phyloP scores from a whole-genome alignment of 2,888 invertebrate genomes.

The Orthonevra nobilis region DNA sequence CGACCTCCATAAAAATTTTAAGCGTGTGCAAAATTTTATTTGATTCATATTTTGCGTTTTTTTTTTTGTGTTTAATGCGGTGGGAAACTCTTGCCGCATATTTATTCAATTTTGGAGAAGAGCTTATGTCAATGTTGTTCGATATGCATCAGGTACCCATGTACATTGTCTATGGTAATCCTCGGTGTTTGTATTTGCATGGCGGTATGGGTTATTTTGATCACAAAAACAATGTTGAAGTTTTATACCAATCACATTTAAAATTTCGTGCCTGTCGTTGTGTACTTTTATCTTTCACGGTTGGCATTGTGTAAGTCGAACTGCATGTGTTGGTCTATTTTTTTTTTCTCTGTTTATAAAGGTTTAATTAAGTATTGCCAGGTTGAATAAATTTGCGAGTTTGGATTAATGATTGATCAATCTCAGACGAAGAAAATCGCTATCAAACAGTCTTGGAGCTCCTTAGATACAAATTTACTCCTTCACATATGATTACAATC shows the following conservation, averaged over 20 bases:
- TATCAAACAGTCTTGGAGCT: too few species aligned
- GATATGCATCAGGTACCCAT: too few species aligned
- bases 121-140: constrained; percentile 34
- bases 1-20: constrained; percentile 31
- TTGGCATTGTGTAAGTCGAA: constrained; percentile 6
- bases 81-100: constrained; percentile 36
- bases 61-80: neutral
- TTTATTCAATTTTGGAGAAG: constrained; percentile 50
- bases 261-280: neutral
- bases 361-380: constrained; percentile 46
- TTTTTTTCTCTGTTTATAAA: neutral
- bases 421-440: too few species aligned
- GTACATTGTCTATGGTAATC: neutral
- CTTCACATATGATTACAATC: constrained; percentile 5
- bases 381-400: neutral
- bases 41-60: constrained; percentile 4
- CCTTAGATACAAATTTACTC: constrained; percentile 44
- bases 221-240: too few species aligned
- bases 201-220: too few species aligned
- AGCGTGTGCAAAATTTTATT: constrained; percentile 22
- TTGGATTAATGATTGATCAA: too few species aligned
- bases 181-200: constrained; percentile 4
- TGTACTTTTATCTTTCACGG: neutral
- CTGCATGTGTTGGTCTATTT: too few species aligned
- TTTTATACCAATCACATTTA: constrained; percentile 33